These are phyloP conservation scores for Sesamia inferens DNA, from an alignment of 2,888 invertebrate genomes.

Conservation along the genomic window DNA sequence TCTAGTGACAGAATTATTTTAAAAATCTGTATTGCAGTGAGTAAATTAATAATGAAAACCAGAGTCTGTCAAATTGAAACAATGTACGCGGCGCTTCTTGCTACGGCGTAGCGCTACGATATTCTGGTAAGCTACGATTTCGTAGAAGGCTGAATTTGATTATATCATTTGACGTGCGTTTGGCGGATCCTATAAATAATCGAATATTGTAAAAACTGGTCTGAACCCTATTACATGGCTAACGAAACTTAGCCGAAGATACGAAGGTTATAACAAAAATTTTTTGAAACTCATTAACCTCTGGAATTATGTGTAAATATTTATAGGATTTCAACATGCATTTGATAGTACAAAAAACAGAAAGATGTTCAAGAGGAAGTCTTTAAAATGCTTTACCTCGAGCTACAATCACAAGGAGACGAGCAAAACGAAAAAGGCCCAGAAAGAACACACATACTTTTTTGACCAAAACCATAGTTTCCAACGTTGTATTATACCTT, in stretches of 20 bases:
- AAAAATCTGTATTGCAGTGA: background rate
- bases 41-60: background rate
- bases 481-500: no score
- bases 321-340: no score
- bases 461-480: no score
- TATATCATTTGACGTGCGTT: conserved; percentile 18
- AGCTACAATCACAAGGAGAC: no score
- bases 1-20: background rate
- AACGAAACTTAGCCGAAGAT: conserved; percentile 10
- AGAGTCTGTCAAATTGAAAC: background rate
- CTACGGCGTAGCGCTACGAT: conserved; percentile 26
- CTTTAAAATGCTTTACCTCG: no score
- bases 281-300: background rate
- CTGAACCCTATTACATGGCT: conserved; percentile 32
- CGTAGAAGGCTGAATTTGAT: conserved; percentile 38
- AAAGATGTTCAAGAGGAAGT: no score
- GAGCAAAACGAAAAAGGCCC: background rate
- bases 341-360: no score
- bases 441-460: no score
- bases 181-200: background rate
- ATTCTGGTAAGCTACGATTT: conserved; percentile 32
- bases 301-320: no score
- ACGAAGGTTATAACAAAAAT: conserved; percentile 16
- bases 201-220: conserved; percentile 15
- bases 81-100: background rate